These are phyloP conservation scores for Grammomys surdaster DNA, from an alignment of 2,113 vertebrate species.

Conservation along the genomic window DNA sequence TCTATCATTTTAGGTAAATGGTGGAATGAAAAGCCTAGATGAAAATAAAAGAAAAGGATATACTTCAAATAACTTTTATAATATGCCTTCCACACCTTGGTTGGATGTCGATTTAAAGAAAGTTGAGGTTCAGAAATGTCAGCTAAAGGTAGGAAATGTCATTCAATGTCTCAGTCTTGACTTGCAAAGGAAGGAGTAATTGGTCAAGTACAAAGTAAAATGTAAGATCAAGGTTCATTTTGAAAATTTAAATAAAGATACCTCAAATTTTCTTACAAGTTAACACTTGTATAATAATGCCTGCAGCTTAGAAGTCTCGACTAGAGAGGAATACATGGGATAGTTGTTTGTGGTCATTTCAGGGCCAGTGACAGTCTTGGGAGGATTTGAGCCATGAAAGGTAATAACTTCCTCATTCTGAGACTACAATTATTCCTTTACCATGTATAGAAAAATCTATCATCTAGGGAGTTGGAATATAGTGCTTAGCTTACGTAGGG, in stretches of 20 bases:
- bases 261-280: background rate
- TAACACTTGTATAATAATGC: background rate
- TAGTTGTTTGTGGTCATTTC: background rate
- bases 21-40: background rate
- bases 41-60: background rate
- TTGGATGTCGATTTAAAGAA: background rate
- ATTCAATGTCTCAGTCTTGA: background rate
- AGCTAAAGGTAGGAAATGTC: background rate
- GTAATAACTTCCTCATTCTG: background rate
- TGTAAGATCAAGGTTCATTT: background rate
- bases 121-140: background rate
- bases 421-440: background rate
- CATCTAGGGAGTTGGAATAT: background rate
- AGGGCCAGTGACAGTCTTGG: background rate
- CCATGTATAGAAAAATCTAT: background rate
- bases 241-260: background rate
- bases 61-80: slow-evolving; percentile 17
- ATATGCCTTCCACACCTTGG: background rate
- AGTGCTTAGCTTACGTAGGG: background rate
- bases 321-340: background rate
- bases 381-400: background rate
- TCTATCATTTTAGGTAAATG: background rate
- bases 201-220: background rate
- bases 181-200: background rate
- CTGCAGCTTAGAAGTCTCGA: background rate